Evolutionary conservation across 2,888 invertebrate species (phyloP), one percentile per base, ranked within the genome.

Genomic region (Troglohyphantes excavatus): DNA sequence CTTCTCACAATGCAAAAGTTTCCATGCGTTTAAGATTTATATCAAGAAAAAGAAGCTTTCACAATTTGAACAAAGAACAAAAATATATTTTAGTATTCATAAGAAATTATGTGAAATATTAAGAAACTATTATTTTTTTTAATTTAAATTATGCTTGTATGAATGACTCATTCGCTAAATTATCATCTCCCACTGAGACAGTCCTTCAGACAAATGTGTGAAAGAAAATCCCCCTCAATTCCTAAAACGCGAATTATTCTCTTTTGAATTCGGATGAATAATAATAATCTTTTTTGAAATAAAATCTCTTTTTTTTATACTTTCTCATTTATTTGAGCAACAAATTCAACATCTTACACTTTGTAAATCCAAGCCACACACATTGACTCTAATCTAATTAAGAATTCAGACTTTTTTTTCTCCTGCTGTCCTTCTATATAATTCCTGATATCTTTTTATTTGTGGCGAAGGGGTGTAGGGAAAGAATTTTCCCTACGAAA

Each of bases 381-480:
- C 61, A 33, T 23, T 13, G 39, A 59, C 59, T 61, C 59, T 70
- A 82, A 82, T 82, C 82, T 72, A 72, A 82, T 82, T 82, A 82
- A 70, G 72, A 33, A 72, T 82, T 72, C 75, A 19, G 53, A 2
- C 21, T 59, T 73, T 81, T 82, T 72, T 61, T 82, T n/a, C 9
- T 7, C 9, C 5, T 43, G 9, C 2, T n/a, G 26, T n/a, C 23
- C 39, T 29, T n/a, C 17, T 21, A 70, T 21, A 23, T 21, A 2
- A 17, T 46, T 53, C 19, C 26, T 29, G 21, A 61, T 65, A 43
- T 43, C 2, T 61, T 70, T 39, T 70, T 46, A 26, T 68, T 33
- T 27, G 27, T 46, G 33, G 61, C 33, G 61, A 21, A 72, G 61
- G 23, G 43, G 19, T n/a, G 17, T 6, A 33, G 17, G 59, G 9